Percentiles rank a stretch among this genome's conserved stretches.
phyloP scores from a whole-genome alignment of 2,888 invertebrate species.

The Unio pictorum region DNA sequence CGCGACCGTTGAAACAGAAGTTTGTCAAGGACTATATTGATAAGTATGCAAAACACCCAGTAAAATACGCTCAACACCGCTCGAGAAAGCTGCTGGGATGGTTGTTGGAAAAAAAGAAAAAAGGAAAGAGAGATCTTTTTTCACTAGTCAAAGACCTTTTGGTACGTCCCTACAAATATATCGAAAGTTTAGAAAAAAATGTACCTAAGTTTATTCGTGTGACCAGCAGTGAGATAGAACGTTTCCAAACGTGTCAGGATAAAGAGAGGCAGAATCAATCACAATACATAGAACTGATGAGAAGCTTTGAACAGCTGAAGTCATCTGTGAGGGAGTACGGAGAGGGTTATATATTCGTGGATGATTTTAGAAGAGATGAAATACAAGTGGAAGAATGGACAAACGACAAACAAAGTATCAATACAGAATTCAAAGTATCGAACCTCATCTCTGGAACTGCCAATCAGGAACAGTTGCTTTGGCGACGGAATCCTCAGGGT shows the following conservation, averaged over 20 bases:
- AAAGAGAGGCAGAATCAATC: conserved; percentile 25
- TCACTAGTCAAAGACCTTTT: conserved; percentile 29
- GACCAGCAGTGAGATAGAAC: conserved; percentile 44
- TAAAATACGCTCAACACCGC: conserved; percentile 18
- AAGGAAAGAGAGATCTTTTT: conserved; percentile 25
- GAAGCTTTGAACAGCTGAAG: conserved; percentile 38
- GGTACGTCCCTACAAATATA: conserved; percentile 30
- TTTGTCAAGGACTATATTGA: conserved; percentile 23
- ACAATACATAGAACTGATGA: conserved; percentile 39
- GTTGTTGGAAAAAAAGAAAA: conserved; percentile 29
- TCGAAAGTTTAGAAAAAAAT: conserved; percentile 29
- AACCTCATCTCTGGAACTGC: conserved; percentile 2
- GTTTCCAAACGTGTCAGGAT: conserved; percentile 36
- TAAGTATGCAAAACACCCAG: conserved; percentile 23
- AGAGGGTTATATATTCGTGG: conserved; percentile 33
- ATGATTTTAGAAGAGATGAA: conserved; percentile 38
- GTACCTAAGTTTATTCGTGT: conserved; percentile 47
- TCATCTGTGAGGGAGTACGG: conserved; percentile 39
- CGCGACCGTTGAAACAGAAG: conserved; percentile 13
- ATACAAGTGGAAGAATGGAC: conserved; percentile 17
- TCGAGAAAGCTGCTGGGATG: conserved; percentile 29
- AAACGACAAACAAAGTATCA: neutral
- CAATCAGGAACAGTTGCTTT: too few species aligned
- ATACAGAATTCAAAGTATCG: conserved; percentile 10
- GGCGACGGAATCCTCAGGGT: conserved; percentile 15